Evolutionary conservation across 2,797 vertebrate genomes (phyloP).

Genomic region (Sebastiscus tertius): DNA sequence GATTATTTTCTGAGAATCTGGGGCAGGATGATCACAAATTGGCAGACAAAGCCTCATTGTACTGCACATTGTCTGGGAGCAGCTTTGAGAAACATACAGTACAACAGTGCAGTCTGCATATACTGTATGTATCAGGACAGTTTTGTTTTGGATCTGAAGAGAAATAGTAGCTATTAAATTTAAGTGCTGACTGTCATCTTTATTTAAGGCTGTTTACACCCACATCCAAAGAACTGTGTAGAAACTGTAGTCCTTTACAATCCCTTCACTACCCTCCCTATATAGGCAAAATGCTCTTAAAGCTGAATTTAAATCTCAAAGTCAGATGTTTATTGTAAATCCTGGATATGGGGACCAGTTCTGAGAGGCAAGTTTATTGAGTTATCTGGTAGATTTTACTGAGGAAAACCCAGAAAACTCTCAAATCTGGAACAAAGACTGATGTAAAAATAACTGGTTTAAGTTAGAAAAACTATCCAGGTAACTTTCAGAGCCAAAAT

Average conservation of each 20-base stretch:
- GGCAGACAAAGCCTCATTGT: slow-evolving; percentile 33
- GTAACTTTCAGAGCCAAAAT: neutral
- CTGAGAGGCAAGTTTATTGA: neutral
- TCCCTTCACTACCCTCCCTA: neutral
- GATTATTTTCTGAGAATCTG: slow-evolving; percentile 28
- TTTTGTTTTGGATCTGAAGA: neutral
- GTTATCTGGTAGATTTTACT: neutral
- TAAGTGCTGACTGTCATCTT: neutral
- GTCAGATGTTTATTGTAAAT: neutral
- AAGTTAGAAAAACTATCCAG: neutral
- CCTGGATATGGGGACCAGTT: neutral
- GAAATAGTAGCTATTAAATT: neutral
- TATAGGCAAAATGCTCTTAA: neutral
- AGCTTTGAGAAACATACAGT: neutral
- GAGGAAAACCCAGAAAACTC: neutral
- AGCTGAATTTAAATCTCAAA: neutral
- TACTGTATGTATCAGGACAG: neutral
- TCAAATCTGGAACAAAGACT: neutral
- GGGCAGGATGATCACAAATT: slow-evolving; percentile 8
- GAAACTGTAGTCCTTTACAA: neutral
- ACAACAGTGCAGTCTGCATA: neutral
- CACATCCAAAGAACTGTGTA: neutral
- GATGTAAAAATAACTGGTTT: neutral
- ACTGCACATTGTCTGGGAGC: neutral
- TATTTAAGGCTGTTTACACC: neutral